Conservation (phyloP, 2,888 invertebrate species). For the Blomia tropicalis region DNA sequence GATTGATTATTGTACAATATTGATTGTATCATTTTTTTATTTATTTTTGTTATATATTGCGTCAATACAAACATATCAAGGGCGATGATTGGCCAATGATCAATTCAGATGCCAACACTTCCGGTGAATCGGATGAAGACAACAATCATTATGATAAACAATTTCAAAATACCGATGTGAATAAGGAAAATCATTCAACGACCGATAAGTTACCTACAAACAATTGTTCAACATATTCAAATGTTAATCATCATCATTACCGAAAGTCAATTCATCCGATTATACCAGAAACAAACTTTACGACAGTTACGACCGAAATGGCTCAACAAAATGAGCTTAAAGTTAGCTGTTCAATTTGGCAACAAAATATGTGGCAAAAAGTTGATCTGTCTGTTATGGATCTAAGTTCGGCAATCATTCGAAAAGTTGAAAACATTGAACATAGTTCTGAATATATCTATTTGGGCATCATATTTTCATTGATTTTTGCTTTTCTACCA, state of each 20-base stretch:
- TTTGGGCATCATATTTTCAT: slow-evolving; percentile 37
- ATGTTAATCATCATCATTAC: neutral
- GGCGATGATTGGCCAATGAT: slow-evolving; percentile 25
- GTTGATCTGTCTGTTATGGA: slow-evolving; percentile 83
- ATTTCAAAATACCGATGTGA: neutral
- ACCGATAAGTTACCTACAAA: neutral
- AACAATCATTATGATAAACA: slow-evolving; percentile 29
- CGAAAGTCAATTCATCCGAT: neutral
- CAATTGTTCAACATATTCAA: neutral
- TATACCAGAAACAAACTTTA: neutral
- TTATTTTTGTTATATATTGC: neutral
- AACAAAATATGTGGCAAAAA: slow-evolving; percentile 70
- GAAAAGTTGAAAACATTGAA: slow-evolving; percentile 65
- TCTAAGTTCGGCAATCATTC: slow-evolving; percentile 83
- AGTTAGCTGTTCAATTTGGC: slow-evolving; percentile 95
- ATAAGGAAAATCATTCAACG: neutral
- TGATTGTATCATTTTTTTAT: neutral
- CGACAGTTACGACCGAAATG: neutral
- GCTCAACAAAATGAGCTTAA: slow-evolving; percentile 29
- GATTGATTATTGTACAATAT: neutral
- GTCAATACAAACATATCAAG: neutral
- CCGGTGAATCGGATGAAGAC: slow-evolving; percentile 31
- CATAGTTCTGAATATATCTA: slow-evolving; percentile 64
- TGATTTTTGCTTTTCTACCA: slow-evolving; percentile 33
- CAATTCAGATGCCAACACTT: slow-evolving; percentile 31